Evolutionary conservation across 2,113 vertebrate genomes (phyloP).

Genomic region (Ammodytes marinus): DNA sequence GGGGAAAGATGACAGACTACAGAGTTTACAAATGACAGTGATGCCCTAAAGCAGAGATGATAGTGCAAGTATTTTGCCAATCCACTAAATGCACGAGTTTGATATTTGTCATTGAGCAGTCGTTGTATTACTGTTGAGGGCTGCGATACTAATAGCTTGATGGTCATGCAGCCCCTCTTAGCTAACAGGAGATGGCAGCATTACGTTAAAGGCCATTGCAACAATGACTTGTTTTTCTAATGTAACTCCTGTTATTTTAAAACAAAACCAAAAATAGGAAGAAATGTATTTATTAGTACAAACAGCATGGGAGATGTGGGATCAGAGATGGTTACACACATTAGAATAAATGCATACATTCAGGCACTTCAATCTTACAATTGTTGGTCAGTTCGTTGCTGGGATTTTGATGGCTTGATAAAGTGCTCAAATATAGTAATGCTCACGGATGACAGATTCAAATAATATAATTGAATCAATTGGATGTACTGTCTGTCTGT

Average conservation of each 20-base stretch:
- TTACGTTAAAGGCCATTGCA: constrained; percentile 7
- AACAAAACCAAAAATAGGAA: constrained; percentile 5
- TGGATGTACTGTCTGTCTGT: background rate
- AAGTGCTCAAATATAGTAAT: background rate
- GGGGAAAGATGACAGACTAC: background rate
- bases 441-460: background rate
- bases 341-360: background rate
- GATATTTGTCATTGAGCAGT: background rate
- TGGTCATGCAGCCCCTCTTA: background rate
- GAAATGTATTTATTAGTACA: background rate
- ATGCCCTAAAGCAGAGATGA: background rate
- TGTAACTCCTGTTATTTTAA: background rate
- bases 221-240: background rate
- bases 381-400: background rate
- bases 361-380: background rate
- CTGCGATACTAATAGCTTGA: background rate
- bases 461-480: background rate
- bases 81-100: background rate
- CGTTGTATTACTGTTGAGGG: background rate
- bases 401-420: background rate
- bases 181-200: constrained; percentile 76
- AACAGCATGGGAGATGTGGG: background rate
- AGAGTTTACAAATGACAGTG: background rate
- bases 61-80: background rate
- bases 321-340: background rate